These are phyloP conservation scores for Nibea coibor DNA, from an alignment of 2,113 vertebrate species.

Conservation along the genomic window DNA sequence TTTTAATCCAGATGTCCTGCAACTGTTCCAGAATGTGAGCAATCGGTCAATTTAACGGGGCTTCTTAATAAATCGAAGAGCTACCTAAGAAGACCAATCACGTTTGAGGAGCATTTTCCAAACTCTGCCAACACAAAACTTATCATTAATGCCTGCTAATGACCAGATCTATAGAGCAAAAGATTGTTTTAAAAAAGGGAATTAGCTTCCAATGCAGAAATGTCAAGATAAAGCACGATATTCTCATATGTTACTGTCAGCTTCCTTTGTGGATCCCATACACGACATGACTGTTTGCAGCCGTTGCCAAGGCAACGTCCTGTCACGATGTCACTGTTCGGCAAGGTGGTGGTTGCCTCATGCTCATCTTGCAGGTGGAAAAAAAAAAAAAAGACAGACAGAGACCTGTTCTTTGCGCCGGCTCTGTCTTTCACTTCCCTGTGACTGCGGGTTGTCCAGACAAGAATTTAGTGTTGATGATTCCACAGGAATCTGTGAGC, in stretches of 20 bases:
- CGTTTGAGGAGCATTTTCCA: background rate
- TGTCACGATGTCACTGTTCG: background rate
- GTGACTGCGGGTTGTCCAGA: background rate
- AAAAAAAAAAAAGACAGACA: background rate
- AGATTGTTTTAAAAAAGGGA: background rate
- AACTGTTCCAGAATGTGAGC: background rate
- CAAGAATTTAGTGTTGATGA: constrained; percentile 22
- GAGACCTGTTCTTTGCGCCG: background rate
- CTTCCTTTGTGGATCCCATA: background rate
- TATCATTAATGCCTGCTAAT: background rate
- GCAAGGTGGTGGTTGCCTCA: background rate
- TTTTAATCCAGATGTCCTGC: background rate
- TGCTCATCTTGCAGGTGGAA: constrained; percentile 1
- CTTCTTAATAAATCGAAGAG: background rate
- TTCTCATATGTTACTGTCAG: constrained; percentile 5
- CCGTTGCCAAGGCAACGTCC: background rate
- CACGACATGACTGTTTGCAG: background rate
- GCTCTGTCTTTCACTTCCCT: background rate
- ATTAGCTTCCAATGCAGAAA: background rate
- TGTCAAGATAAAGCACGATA: background rate
- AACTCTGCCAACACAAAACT: background rate
- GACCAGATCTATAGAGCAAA: no score
- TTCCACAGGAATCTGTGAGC: constrained; percentile 8
- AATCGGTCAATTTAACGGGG: background rate
- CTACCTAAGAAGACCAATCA: background rate